Evolutionary conservation across 2,888 invertebrate species (phyloP), one percentile per base, ranked within the genome.

Genomic region (Melipona bicolor): DNA sequence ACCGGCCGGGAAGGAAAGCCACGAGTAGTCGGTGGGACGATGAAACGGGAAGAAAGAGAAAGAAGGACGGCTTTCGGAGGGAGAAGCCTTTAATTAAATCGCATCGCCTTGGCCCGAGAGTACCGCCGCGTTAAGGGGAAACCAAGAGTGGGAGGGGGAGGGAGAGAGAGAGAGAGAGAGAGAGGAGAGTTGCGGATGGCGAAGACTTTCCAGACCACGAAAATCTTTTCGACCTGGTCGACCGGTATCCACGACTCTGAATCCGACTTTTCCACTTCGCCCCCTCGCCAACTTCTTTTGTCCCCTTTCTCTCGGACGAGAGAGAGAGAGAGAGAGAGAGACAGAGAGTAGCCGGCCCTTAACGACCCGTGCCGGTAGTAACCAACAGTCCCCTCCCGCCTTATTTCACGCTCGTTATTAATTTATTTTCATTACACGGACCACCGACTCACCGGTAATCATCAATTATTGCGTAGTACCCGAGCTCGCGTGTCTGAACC

Each of bases 361-460:
- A 80, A 78, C 79, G 77, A 84, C 71, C 72, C n/a, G 24, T 32
- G 52, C 67, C 50, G 36, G 24, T 21, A 9, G 73, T 81, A 79
- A 85, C 36, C 76, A 74, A 85, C 83, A 56, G 68, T 73, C 69
- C 11, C 50, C 36, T 56, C 71, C 77, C 83, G 84, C 84, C 86
- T 89, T 88, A 87, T 91, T 91, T 90, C 87, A 86, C 83, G 88
- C 87, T 88, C 85, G 88, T 91, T 93, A 93, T 93, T 91, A 92
- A 93, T 92, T 92, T 90, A 92, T 92, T 93, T 93, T 93, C 92
- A 93, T 93, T 92, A 92, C 88, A 87, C 85, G 79, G 77, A 24
- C 82, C 83, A 77, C 77, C 81, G 83, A 87, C 88, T 90, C 87
- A 79, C 88, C 88, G 87, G 88, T 91, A 91, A 92, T 92, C 91